Base-by-base conservation (phyloP, 2,113 vertebrate genomes). In the Phaethon lepturus region DNA sequence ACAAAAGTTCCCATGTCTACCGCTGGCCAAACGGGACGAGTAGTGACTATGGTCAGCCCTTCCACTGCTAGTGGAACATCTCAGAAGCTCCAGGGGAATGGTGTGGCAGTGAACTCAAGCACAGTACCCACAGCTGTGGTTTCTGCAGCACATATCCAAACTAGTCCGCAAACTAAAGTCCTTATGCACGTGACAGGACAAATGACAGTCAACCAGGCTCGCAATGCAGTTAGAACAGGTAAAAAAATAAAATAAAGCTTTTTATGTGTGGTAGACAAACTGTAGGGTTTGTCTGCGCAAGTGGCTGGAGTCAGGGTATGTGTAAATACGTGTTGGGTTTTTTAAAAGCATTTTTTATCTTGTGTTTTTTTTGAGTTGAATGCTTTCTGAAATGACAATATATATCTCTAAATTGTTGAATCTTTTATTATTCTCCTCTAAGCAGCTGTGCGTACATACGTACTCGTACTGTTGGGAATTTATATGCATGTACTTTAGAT, bases 201-300 rank as follows among this genome's bases (percentile, higher is more conserved):
- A 97, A 99, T 99, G 99, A 99, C 99, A 1, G 99, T 99, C 74
- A 99, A 99, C 96, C 99, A 99, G 97, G 99, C 99, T 87, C 99
- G 99, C 88, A 99, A 98, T 47, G 99, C 99, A 5, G 99, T 98
- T 94, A 98, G 99, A 96, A 99, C 99, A 98, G 99, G 99, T 99
- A 98, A 92, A 96, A 84, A 97, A 79, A 81, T 15, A 67, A 42
- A 64, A 40, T 2, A 2, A 29, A 47, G 12, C 29, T 58, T 78
- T 17, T 42, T 31, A 4, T 9, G 0, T 45, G 17, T 77, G 8
- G 11, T 63, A 79, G n/a, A 24, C 23, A 69, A 72, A 69, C 56
- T 53, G 25, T 56, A 67, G 40, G 40, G 17, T 67, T 35, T 82
- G 31, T 78, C 26, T 78, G 72, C 55, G 38, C 6, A 42, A 55